Evolutionary conservation across 1,140 invertebrate genomes (phyloP).

Genomic region (Bombus fervidus): DNA sequence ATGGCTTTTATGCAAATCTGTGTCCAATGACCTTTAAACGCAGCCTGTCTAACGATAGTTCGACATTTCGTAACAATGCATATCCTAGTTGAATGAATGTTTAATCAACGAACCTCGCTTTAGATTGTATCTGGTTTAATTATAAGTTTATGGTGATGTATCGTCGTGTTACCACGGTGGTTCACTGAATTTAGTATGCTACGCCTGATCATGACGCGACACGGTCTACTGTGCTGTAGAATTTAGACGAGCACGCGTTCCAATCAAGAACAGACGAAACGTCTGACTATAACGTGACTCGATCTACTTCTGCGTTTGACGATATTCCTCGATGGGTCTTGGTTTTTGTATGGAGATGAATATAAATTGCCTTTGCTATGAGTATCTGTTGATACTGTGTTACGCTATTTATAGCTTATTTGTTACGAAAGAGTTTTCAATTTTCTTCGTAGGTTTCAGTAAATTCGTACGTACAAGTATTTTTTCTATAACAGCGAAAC

Average conservation of each 20-base stretch:
- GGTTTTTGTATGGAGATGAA: background rate
- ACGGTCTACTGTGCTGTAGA: background rate
- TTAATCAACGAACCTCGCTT: background rate
- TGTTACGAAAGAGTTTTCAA: background rate
- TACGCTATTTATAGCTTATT: background rate
- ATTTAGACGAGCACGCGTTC: background rate
- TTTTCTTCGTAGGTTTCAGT: too few relatives aligned
- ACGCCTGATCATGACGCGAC: conserved; percentile 3
- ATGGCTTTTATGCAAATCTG: conserved; percentile 53
- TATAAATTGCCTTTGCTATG: background rate
- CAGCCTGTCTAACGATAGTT: background rate
- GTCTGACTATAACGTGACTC: conserved; percentile 4
- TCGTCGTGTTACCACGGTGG: background rate
- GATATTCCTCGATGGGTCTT: background rate
- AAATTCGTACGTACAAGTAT: too few relatives aligned
- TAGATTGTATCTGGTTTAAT: background rate
- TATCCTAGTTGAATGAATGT: background rate
- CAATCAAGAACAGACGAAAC: background rate
- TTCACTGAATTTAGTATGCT: background rate
- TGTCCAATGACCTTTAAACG: conserved; percentile 36
- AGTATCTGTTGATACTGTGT: background rate
- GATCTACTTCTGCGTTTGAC: background rate
- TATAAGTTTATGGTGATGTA: background rate
- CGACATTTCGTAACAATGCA: conserved; percentile 29
- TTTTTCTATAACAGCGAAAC: too few relatives aligned